phyloP scores from a whole-genome alignment of 1,140 invertebrate species.

The Sitodiplosis mosellana region DNA sequence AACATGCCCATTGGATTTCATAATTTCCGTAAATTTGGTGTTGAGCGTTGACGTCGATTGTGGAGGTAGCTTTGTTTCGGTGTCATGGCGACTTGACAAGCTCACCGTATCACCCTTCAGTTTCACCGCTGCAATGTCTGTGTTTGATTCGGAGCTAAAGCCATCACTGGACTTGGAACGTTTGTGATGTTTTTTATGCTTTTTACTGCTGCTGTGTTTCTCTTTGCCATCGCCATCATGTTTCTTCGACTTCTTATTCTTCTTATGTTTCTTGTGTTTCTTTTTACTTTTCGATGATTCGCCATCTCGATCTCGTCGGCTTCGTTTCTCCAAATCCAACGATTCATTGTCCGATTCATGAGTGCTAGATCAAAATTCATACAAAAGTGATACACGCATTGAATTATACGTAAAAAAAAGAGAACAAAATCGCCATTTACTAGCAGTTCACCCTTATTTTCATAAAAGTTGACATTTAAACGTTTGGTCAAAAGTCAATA shows the following conservation, averaged over 20 bases:
- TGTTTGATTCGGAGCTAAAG: background rate
- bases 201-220: slow-evolving; percentile 6
- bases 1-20: slow-evolving; percentile 21
- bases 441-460: no score
- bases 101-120: background rate
- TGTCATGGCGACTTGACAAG: background rate
- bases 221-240: slow-evolving; percentile 10
- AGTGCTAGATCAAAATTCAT: background rate
- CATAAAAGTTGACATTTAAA: no score
- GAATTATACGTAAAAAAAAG: background rate
- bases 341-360: background rate
- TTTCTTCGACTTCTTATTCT: slow-evolving; percentile 20
- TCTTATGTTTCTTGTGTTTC: slow-evolving; percentile 34
- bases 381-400: background rate
- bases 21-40: slow-evolving; percentile 20
- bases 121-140: background rate
- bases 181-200: slow-evolving; percentile 14
- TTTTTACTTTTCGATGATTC: slow-evolving; percentile 19
- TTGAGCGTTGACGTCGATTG: background rate
- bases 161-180: background rate
- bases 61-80: background rate
- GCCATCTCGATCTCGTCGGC: no score
- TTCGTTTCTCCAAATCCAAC: no score
- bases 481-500: no score
- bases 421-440: no score